Conservation (phyloP, 2,888 invertebrate species). For the Unio delphinus region DNA sequence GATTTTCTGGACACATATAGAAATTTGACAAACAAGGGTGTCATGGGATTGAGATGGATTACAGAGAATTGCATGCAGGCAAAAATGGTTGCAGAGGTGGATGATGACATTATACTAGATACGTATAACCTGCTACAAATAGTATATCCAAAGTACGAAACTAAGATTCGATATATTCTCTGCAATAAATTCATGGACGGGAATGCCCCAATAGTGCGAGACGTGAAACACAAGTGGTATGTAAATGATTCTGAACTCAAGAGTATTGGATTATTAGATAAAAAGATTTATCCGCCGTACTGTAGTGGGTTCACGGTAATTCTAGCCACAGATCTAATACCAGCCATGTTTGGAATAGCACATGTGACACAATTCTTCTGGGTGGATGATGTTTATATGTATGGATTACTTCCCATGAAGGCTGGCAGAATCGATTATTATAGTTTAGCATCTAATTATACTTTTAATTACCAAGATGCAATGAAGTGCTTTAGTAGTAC, state of each 20-base stretch:
- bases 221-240: conserved; percentile 26
- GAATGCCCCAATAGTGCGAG: conserved; percentile 22
- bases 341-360: conserved; percentile 40
- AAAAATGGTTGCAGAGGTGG: conserved; percentile 28
- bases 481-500: neutral
- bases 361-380: conserved; percentile 46
- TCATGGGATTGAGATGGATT: conserved; percentile 34
- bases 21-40: conserved; percentile 37
- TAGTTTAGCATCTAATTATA: neutral
- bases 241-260: conserved; percentile 22
- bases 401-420: conserved; percentile 42
- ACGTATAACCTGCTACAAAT: conserved; percentile 26
- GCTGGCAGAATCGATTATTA: neutral
- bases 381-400: conserved; percentile 58
- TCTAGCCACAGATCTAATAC: conserved; percentile 35
- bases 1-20: conserved; percentile 32
- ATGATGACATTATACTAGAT: conserved; percentile 36
- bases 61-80: conserved; percentile 30
- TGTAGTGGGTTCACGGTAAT: conserved; percentile 54
- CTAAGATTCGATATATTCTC: conserved; percentile 17
- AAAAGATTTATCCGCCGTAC: conserved; percentile 41
- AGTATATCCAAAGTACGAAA: conserved; percentile 9
- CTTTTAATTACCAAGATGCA: neutral
- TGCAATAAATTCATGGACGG: conserved; percentile 20
- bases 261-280: neutral